A percentile compares a stretch with the other conserved stretches of the same genome.
These are phyloP conservation scores for Indri indri DNA, from an alignment of 2,113 vertebrate genomes.

Conservation along the genomic window DNA sequence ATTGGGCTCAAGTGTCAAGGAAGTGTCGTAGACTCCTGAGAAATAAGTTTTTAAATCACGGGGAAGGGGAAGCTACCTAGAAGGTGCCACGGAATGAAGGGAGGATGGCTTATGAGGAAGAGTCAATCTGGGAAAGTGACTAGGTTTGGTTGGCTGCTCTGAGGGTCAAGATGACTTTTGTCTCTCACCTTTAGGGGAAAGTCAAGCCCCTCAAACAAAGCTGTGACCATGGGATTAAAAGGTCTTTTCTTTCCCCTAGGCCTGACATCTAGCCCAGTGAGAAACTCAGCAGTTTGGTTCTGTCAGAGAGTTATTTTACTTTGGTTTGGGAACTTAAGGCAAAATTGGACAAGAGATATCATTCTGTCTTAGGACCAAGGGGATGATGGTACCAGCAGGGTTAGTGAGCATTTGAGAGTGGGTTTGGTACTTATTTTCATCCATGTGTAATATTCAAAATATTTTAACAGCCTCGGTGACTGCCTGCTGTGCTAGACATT, in stretches of 20 bases:
- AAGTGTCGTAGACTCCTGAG: not conserved
- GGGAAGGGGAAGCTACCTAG: not conserved
- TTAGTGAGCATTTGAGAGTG: not conserved
- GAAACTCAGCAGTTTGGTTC: not conserved
- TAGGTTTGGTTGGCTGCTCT: not conserved
- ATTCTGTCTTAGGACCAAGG: not conserved
- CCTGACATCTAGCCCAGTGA: not conserved
- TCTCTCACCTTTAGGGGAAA: not conserved
- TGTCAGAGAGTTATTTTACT: slow-evolving; percentile 11
- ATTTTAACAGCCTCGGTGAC: not conserved
- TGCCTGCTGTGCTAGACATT: not conserved
- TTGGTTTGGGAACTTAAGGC: not conserved
- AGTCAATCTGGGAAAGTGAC: not conserved
- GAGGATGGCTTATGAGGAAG: not conserved
- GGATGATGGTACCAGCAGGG: not conserved
- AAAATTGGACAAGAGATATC: not conserved
- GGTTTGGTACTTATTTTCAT: not conserved
- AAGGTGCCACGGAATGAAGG: not conserved
- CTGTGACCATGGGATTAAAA: not conserved
- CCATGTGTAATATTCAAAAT: not conserved
- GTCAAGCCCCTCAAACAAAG: not conserved
- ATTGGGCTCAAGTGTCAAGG: not conserved
- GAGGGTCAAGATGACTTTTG: not conserved
- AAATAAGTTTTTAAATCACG: slow-evolving; percentile 25
- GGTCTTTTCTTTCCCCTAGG: not conserved